These are phyloP conservation scores for Campoplex capitator DNA, from an alignment of 2,888 invertebrate genomes.

Conservation along the genomic window DNA sequence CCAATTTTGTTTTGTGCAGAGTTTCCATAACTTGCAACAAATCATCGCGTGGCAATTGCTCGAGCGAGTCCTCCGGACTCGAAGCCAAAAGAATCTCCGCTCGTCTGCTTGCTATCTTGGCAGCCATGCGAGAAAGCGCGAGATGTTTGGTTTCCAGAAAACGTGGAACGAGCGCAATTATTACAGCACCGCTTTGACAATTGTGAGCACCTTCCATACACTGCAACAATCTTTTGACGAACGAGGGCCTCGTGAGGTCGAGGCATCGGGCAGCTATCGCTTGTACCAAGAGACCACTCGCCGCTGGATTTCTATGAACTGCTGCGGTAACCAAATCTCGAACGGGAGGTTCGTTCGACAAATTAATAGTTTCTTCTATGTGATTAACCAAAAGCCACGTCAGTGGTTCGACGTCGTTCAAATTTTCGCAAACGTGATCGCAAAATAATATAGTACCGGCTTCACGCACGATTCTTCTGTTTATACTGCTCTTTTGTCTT, in stretches of 20 bases:
- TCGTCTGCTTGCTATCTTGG: constrained; percentile 90
- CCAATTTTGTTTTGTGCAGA: constrained; percentile 87
- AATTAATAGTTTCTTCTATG: constrained; percentile 88
- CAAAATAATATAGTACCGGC: constrained; percentile 91
- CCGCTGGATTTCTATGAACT: constrained; percentile 88
- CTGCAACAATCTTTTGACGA: constrained; percentile 89
- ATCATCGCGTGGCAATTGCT: constrained; percentile 90
- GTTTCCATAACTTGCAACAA: constrained; percentile 88
- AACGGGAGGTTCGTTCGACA: constrained; percentile 89
- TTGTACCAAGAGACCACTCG: constrained; percentile 90
- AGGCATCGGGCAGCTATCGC: constrained; percentile 89
- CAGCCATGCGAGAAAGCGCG: constrained; percentile 88
- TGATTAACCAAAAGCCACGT: constrained; percentile 92
- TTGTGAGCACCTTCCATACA: constrained; percentile 90
- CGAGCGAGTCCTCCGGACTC: constrained; percentile 86
- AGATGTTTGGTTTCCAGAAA: constrained; percentile 90
- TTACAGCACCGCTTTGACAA: constrained; percentile 90
- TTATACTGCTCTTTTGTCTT: constrained; percentile 82
- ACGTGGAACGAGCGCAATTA: constrained; percentile 87
- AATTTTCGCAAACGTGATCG: constrained; percentile 91
- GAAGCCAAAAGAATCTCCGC: constrained; percentile 89
- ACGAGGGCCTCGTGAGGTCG: constrained; percentile 87
- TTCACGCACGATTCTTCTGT: constrained; percentile 88
- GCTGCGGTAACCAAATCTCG: constrained; percentile 87
- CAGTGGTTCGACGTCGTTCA: constrained; percentile 90